Evolutionary conservation across 2,797 vertebrate genomes (phyloP).

Genomic region (Mallotus villosus): DNA sequence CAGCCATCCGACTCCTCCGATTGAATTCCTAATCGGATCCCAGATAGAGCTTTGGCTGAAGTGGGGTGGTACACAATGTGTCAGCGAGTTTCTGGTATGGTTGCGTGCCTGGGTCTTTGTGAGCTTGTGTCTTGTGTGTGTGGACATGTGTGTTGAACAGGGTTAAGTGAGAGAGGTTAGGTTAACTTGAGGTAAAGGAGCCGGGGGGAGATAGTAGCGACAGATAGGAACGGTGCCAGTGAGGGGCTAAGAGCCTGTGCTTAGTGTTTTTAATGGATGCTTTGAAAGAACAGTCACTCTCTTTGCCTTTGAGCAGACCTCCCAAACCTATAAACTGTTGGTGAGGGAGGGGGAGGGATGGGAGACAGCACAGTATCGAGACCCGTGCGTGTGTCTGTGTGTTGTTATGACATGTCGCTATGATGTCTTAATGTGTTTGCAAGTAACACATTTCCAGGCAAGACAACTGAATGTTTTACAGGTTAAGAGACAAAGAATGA

Average conservation of each 20-base stretch:
- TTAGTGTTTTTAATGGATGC: constrained; percentile 68
- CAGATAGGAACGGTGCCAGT: constrained; percentile 62
- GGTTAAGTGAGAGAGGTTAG: constrained; percentile 49
- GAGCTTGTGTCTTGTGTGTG: constrained; percentile 7
- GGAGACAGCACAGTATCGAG: not conserved
- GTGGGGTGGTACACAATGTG: not conserved
- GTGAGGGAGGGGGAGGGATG: constrained; percentile 36
- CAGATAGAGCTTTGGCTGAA: constrained; percentile 8
- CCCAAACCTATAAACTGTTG: constrained; percentile 62
- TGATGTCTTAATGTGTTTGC: not conserved
- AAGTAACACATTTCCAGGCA: not conserved
- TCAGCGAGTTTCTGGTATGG: not conserved
- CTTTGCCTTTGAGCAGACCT: constrained; percentile 60
- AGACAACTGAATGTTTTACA: not conserved
- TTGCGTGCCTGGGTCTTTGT: not conserved
- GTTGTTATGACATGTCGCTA: constrained; percentile 1
- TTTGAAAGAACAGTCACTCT: constrained; percentile 69
- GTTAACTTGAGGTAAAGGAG: constrained; percentile 66
- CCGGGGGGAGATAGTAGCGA: constrained; percentile 55
- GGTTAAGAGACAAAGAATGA: not conserved
- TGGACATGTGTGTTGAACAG: constrained; percentile 16
- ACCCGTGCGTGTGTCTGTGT: constrained; percentile 3
- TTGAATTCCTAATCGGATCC: too few species aligned
- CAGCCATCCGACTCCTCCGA: too few species aligned
- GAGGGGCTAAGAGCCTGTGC: constrained; percentile 60